Base-by-base conservation (phyloP, 1,140 invertebrate genomes). In the Lineus longissimus region DNA sequence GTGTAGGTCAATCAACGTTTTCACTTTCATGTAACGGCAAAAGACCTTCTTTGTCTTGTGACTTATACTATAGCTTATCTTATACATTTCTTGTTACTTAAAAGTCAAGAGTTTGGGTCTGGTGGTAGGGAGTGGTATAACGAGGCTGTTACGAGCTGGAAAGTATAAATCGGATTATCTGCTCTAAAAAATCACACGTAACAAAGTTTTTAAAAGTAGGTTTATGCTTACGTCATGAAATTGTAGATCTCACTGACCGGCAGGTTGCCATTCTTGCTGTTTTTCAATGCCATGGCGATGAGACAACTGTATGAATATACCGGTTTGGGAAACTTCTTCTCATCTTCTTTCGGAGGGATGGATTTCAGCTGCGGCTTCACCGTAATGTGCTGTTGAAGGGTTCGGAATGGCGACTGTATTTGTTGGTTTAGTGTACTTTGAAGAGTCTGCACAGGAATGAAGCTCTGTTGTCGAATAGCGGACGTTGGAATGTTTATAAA, bases 201-300 rank as follows among this genome's bases (percentile, higher is more conserved):
- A n/a, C n/a, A n/a, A n/a, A n/a, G n/a, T n/a, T n/a, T n/a, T n/a
- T n/a, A n/a, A n/a, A n/a, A n/a, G n/a, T n/a, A n/a, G n/a, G 4
- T 36, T 4, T 25, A 47, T 61, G 87, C 89, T 88, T 84, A 94
- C 92, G 92, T 97, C 90, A 98, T 97, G 78, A 98, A 98, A 79
- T 93, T 95, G 80, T 98, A 98, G 66, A 98, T 98, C 84, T 98
- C 95, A 7, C 94, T 96, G 7, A 98, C 95, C 1, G 95, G 95
- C 70, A 98, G 82, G 72, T 92, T 94, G 55, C 95, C 95, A 59
- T 90, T 91, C 70, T 89, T 86, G 58, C 94, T 97, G 78, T 98
- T 98, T 82, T 97, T 98, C 55, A 98, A 83, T 1, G 96, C 94
- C 90, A 98, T 91, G 1, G 95, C 94, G 74, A 98, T 98, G 62